phyloP scores from a whole-genome alignment of 2,888 invertebrate genomes.

The Apotomis capreana region DNA sequence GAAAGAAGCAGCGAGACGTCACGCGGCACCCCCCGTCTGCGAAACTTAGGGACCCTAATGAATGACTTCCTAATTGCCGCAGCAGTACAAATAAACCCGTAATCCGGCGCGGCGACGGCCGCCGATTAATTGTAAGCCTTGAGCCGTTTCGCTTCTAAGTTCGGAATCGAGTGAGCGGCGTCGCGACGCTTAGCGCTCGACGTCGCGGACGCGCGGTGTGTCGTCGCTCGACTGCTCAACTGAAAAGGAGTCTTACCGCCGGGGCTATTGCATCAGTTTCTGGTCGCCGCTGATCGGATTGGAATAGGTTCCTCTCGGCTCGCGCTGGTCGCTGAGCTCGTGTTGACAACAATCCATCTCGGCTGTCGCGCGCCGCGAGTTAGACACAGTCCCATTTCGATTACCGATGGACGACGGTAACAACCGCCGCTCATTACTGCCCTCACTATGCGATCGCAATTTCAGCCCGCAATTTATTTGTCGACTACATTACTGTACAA shows the following conservation, averaged over 20 bases:
- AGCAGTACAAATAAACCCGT: constrained; percentile 76
- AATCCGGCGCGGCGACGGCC: constrained; percentile 72
- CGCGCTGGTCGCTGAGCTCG: constrained; percentile 75
- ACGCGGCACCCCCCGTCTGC: constrained; percentile 82
- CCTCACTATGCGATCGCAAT: constrained; percentile 63
- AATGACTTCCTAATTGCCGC: constrained; percentile 84
- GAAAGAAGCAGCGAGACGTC: constrained; percentile 72
- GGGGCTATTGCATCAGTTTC: constrained; percentile 52
- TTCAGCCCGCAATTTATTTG: constrained; percentile 74
- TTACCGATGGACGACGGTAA: constrained; percentile 67
- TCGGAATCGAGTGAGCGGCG: constrained; percentile 74
- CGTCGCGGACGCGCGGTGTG: constrained; percentile 62
- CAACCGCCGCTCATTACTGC: constrained; percentile 56
- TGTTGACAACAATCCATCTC: constrained; percentile 82
- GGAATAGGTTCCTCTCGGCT: constrained; percentile 36
- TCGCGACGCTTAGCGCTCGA: constrained; percentile 66
- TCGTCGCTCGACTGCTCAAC: constrained; percentile 51
- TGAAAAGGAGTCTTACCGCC: constrained; percentile 63
- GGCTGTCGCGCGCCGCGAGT: constrained; percentile 80
- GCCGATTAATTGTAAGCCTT: constrained; percentile 78
- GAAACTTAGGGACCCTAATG: constrained; percentile 83
- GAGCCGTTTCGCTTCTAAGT: constrained; percentile 71
- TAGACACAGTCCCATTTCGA: constrained; percentile 80
- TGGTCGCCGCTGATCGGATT: constrained; percentile 42
- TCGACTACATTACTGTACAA: constrained; percentile 65